Base-by-base conservation (phyloP, 2,888 invertebrate species). In the Ormyrus thymus region DNA sequence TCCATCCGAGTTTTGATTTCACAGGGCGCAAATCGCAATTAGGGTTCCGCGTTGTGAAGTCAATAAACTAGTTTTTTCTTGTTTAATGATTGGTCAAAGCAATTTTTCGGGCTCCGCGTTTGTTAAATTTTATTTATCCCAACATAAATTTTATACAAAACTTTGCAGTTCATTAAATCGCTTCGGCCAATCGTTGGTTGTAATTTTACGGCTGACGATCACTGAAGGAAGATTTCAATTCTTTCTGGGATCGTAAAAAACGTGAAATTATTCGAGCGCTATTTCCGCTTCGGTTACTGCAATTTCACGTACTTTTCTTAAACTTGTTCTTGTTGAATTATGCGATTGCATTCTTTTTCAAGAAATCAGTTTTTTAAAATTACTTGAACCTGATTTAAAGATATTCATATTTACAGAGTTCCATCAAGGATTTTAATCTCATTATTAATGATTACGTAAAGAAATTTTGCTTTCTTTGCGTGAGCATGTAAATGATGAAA, bases 401-500 rank as follows among this genome's bases (percentile, higher is more conserved):
- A 29, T 6, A 50, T 48, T 15, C 50, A 29, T 59, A 59, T 50
- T 29, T 68, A 7, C 56, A 74, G 73, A 4, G 7, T 45, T 45
- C 9, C 61, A 5, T 48, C 56, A n/a, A 7, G 8, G 73, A 56
- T 51, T 70, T 10, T 78, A 78, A 74, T 69, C 48, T 70, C 55
- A 45, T 62, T 10, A 11, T 11, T 45, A 50, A 58, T 55, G 56
- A 53, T 61, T 62, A 1, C 48, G 13, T 64, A 74, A 58, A 74
- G 43, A 78, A 74, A 74, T 74, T 78, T 11, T 15, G 11, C n/a
- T 72, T 69, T 73, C 29, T 74, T 66, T 73, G 69, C 46, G 51
- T 11, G 64, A 61, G 48, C 55, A 46, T 51, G 66, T 46, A 79
- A 55, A 53, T 51, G 13, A 11, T 51, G 13, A 50, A 62, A 55